Base-by-base conservation (phyloP, 2,888 invertebrate species). In the Ophion costatus region DNA sequence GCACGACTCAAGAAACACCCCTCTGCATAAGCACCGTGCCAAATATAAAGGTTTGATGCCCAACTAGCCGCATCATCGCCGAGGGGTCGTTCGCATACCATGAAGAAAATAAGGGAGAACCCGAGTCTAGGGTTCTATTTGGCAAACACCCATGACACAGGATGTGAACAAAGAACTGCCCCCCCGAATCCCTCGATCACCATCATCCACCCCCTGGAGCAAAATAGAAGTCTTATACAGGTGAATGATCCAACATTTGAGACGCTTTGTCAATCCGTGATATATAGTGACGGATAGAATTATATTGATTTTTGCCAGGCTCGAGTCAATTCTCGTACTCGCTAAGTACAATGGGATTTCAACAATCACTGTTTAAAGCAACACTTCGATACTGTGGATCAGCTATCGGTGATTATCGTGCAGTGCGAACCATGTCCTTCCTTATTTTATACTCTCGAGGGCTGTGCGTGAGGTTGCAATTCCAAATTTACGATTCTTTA, bases 61-160 rank as follows among this genome's bases (percentile, higher is more conserved):
- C 93, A 93, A 93, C 93, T 93, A 93, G 93, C 93, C 93, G 92
- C 92, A 92, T 93, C 93, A 92, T 92, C 91, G 90, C 38, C 38
- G 38, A 88, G 90, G 89, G 90, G 89, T 87, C 89, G 86, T 87
- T 82, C 86, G 87, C 86, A 87, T 85, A 87, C 88, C 86, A 86
- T 88, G 67, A 59, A 69, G 85, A 85, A 87, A 81, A 85, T 87
- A 78, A 77, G 82, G 82, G 88, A 88, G 80, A 74, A 81, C 74
- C 38, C 38, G 71, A 69, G 69, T 79, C 82, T 88, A 86, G 91
- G 90, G 90, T 92, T 92, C 92, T 93, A 92, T 93, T 93, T 93
- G 92, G 89, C 92, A 92, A 93, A 92, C 92, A 92, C 90, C 90
- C 90, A 89, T 87, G 89, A 90, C 89, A 88, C 87, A 89, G 88